Conservation (phyloP, 2,888 invertebrate genomes). For the Nebria salina region DNA sequence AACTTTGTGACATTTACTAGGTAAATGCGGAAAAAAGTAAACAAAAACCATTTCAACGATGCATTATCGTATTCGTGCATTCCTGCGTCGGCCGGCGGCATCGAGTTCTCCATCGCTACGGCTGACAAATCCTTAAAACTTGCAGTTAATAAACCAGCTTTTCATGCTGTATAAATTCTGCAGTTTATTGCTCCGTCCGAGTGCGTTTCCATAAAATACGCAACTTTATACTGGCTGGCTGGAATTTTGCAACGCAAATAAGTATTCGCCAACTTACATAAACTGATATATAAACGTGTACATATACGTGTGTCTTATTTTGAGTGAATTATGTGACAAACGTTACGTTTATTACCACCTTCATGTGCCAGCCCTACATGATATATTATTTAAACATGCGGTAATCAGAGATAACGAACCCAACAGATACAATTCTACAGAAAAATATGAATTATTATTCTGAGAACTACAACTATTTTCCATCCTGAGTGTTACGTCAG, state of each 20-base stretch:
- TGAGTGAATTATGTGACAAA: slow-evolving; percentile 42
- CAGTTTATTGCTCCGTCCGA: slow-evolving; percentile 24
- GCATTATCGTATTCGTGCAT: not conserved
- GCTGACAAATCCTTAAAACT: not conserved
- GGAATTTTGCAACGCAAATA: not conserved
- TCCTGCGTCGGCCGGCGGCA: slow-evolving; percentile 10
- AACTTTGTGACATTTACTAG: too few relatives aligned
- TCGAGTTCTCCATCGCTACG: not conserved
- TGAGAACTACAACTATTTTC: not conserved
- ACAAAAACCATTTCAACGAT: too few relatives aligned
- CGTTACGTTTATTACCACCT: slow-evolving; percentile 39
- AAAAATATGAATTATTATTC: not conserved
- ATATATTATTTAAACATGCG: slow-evolving; percentile 39
- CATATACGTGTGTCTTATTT: slow-evolving; percentile 9
- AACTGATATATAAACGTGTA: not conserved
- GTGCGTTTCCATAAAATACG: slow-evolving; percentile 37
- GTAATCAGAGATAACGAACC: slow-evolving; percentile 37
- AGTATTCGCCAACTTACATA: not conserved
- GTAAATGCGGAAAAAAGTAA: not conserved
- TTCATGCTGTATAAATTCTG: slow-evolving; percentile 32
- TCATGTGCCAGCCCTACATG: slow-evolving; percentile 33
- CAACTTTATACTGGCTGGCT: slow-evolving; percentile 27
- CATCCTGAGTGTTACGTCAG: too few relatives aligned
- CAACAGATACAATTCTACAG: not conserved
- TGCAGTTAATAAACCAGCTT: slow-evolving; percentile 3